A percentile compares a stretch with the other conserved stretches of the same genome.
Evolutionary conservation across 2,797 vertebrate species (phyloP).

Genomic region (Acrossocheilus fasciatus): DNA sequence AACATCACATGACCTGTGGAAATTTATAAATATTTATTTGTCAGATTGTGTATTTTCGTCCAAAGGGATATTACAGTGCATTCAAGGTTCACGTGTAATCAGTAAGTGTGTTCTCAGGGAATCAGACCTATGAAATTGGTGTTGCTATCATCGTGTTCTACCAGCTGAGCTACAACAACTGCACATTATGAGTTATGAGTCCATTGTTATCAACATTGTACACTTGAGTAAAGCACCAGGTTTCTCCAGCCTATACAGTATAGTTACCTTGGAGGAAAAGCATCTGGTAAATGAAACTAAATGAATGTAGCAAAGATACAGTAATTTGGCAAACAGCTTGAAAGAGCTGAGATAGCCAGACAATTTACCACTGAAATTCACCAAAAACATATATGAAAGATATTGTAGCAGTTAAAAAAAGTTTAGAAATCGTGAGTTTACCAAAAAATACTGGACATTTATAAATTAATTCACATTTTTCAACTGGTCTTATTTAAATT

Average conservation of each 20-base stretch:
- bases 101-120: background rate
- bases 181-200: slow-evolving; percentile 1
- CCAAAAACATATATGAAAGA: background rate
- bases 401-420: background rate
- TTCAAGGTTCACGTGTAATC: slow-evolving; percentile 8
- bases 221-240: background rate
- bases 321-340: background rate
- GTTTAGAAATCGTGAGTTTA: background rate
- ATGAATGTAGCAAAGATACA: background rate
- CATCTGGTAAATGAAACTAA: slow-evolving; percentile 12
- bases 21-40: background rate
- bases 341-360: background rate
- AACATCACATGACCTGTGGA: background rate
- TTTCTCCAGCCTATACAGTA: background rate
- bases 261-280: slow-evolving; percentile 7
- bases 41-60: background rate
- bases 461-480: background rate
- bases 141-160: background rate
- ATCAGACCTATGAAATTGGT: slow-evolving; percentile 9
- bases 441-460: background rate
- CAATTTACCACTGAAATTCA: background rate
- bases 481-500: background rate
- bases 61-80: background rate
- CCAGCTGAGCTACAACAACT: background rate
- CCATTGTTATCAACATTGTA: background rate